Evolutionary conservation across 2,113 vertebrate species (phyloP).

Genomic region (Pseudopodoces humilis): DNA sequence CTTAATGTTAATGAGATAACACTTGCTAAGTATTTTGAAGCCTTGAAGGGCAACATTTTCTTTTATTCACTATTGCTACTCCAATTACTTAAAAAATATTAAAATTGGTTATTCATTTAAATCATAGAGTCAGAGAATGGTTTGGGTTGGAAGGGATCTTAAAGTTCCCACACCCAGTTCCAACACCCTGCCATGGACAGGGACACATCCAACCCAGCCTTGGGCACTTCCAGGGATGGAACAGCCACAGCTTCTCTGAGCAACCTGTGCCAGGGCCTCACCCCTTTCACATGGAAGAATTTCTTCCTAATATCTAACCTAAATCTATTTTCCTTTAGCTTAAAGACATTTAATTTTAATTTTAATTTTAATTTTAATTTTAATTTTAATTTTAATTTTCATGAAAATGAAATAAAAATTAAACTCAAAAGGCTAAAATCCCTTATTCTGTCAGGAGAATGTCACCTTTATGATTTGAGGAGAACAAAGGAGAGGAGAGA

Average conservation of each 20-base stretch:
- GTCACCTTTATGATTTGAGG: not conserved
- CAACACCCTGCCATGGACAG: not conserved
- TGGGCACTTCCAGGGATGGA: not conserved
- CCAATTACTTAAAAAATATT: not conserved
- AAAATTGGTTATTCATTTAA: not conserved
- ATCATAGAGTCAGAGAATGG: not conserved
- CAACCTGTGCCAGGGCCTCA: accelerated
- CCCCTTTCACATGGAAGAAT: not conserved
- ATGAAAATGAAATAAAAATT: too few species aligned
- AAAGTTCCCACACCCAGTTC: not conserved
- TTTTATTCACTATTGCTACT: not conserved
- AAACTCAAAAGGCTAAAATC: not conserved
- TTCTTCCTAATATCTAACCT: not conserved
- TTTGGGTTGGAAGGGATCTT: not conserved
- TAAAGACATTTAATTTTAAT: not conserved
- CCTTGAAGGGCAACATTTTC: not conserved
- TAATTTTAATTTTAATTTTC: too few species aligned
- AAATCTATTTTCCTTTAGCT: not conserved
- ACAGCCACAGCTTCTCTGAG: not conserved
- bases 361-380: not conserved
- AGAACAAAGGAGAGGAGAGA: not conserved
- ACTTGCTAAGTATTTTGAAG: conserved; percentile 5
- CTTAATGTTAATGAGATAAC: not conserved
- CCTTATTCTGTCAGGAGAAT: not conserved
- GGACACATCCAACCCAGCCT: accelerated